These are phyloP conservation scores for Pipra filicauda DNA, from an alignment of 2,113 vertebrate species.

Conservation along the genomic window DNA sequence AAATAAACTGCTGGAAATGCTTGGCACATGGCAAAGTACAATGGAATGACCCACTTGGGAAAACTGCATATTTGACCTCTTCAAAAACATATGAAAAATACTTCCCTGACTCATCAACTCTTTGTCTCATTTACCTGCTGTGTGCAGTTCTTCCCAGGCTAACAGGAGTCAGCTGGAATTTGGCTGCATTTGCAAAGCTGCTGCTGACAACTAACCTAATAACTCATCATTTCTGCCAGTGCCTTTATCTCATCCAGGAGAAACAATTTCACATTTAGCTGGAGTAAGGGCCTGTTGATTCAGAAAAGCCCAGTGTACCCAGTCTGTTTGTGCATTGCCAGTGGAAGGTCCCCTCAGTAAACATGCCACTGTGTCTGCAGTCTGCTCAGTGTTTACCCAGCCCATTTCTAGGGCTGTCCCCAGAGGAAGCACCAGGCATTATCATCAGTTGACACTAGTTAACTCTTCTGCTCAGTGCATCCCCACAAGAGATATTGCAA, in stretches of 20 bases:
- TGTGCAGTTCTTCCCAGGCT: not conserved
- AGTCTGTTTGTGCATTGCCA: not conserved
- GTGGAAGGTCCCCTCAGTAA: constrained; percentile 4
- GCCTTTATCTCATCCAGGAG: not conserved
- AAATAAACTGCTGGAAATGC: not conserved
- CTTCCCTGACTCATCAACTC: not conserved
- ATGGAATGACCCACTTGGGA: not conserved
- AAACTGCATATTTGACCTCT: not conserved
- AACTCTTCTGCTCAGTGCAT: constrained; percentile 34
- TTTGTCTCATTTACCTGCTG: not conserved
- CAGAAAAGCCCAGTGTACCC: not conserved
- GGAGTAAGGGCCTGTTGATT: not conserved
- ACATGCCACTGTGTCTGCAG: constrained; percentile 18
- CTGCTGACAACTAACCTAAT: not conserved
- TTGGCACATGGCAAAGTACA: not conserved
- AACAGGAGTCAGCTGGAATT: not conserved
- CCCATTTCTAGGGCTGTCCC: not conserved
- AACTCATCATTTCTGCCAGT: not conserved
- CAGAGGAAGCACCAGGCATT: constrained; percentile 14
- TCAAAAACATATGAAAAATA: not conserved
- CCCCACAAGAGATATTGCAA: not conserved
- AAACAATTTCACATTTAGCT: not conserved
- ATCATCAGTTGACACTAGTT: constrained; percentile 27
- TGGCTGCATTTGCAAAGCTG: not conserved
- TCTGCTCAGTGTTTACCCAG: not conserved